phyloP scores from a whole-genome alignment of 2,888 invertebrate genomes.

The Halictus ligatus region DNA sequence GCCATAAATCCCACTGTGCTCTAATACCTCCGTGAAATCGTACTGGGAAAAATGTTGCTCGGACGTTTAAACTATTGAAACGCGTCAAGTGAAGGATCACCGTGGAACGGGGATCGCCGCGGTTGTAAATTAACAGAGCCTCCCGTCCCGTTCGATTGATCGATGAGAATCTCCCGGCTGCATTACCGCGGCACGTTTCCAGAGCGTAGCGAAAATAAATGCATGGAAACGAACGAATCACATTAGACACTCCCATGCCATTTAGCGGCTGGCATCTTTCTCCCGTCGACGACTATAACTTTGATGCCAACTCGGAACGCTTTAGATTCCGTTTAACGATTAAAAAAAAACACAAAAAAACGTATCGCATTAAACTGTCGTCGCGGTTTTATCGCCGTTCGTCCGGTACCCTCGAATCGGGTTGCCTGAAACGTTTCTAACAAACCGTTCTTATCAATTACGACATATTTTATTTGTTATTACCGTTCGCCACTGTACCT shows the following conservation, averaged over 20 bases:
- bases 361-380: conserved; percentile 39
- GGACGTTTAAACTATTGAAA: background rate
- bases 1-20: background rate
- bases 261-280: conserved; percentile 26
- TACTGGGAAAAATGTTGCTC: background rate
- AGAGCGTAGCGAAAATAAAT: conserved; percentile 29
- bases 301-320: conserved; percentile 30
- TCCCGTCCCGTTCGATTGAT: conserved; percentile 28
- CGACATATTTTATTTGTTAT: conserved; percentile 9
- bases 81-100: background rate
- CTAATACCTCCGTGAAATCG: background rate
- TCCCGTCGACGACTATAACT: conserved; percentile 16
- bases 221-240: conserved; percentile 42
- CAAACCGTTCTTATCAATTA: background rate
- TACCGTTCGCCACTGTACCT: background rate
- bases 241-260: conserved; percentile 28
- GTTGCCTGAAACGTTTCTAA: background rate
- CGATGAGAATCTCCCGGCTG: conserved; percentile 16
- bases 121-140: conserved; percentile 7
- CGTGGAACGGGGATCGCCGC: background rate
- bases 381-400: conserved; percentile 38
- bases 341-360: too few species aligned
- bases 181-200: conserved; percentile 6
- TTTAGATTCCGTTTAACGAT: conserved; percentile 38
- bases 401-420: background rate